These are phyloP conservation scores for Channa maculata DNA, from an alignment of 2,113 vertebrate genomes.

Conservation along the genomic window DNA sequence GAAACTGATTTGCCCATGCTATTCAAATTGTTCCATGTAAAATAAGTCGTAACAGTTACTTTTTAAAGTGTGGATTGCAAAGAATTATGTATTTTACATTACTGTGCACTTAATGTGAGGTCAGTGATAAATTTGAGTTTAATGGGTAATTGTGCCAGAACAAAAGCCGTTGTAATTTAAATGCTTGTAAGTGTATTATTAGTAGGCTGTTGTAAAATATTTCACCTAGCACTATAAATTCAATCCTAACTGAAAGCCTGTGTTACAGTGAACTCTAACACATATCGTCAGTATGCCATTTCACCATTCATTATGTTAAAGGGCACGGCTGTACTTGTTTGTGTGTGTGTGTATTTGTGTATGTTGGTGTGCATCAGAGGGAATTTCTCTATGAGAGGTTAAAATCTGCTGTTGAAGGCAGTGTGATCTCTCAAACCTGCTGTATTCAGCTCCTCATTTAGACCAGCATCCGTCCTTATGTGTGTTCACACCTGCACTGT, in stretches of 20 bases:
- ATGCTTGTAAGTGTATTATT: background rate
- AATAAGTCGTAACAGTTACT: background rate
- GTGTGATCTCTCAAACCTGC: slow-evolving; percentile 56
- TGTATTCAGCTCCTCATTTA: slow-evolving; percentile 66
- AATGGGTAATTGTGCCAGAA: background rate
- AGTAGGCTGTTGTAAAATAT: background rate
- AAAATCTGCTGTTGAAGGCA: slow-evolving; percentile 56
- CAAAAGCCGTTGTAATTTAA: slow-evolving; percentile 9
- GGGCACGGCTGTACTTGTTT: background rate
- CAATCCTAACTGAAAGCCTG: background rate
- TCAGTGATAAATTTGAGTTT: slow-evolving; percentile 11
- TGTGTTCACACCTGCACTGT: slow-evolving; percentile 63
- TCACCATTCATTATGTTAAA: background rate
- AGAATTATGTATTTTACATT: background rate
- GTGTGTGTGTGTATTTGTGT: background rate
- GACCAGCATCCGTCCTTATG: slow-evolving; percentile 46
- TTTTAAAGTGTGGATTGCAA: slow-evolving; percentile 1
- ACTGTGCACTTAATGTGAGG: background rate
- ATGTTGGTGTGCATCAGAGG: background rate
- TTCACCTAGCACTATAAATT: slow-evolving; percentile 1
- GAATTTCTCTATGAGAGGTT: slow-evolving; percentile 13
- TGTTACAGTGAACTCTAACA: background rate
- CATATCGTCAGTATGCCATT: background rate
- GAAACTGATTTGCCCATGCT: background rate
- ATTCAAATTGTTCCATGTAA: background rate